Percentiles rank a stretch among this genome's conserved stretches.
Conservation (phyloP, 2,797 vertebrate genomes). For the Borostomias antarcticus region DNA sequence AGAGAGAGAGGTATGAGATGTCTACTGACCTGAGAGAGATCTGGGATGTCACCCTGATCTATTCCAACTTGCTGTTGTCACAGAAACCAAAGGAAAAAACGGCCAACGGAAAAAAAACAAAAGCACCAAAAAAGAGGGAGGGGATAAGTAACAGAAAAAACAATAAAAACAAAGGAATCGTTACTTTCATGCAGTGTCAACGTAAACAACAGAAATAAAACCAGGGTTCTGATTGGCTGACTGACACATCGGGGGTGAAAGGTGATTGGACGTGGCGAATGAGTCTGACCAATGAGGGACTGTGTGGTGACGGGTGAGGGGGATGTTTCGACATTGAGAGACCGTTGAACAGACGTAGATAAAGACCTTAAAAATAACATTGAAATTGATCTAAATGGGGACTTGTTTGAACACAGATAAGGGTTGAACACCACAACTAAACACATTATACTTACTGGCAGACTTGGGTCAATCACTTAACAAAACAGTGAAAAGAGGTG, state of each 20-base stretch:
- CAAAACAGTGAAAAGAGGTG: too few relatives aligned
- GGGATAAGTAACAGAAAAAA: slow-evolving; percentile 44
- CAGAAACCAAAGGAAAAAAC: slow-evolving; percentile 57
- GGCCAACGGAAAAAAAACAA: slow-evolving; percentile 28
- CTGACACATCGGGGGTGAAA: slow-evolving; percentile 8
- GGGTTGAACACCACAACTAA: slow-evolving; percentile 18
- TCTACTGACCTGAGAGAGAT: slow-evolving; percentile 97
- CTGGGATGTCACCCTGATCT: slow-evolving; percentile 94
- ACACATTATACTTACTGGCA: not conserved
- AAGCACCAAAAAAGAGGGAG: slow-evolving; percentile 26
- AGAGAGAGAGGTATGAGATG: slow-evolving; percentile 73
- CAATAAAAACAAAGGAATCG: slow-evolving; percentile 59
- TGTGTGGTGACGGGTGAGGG: slow-evolving; percentile 33
- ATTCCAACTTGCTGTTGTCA: slow-evolving; percentile 96
- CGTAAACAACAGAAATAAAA: slow-evolving; percentile 68
- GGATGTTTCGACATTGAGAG: slow-evolving; percentile 25
- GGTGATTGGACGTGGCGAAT: slow-evolving; percentile 53
- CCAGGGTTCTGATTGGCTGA: slow-evolving; percentile 33
- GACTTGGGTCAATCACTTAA: not conserved
- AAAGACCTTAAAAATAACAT: not conserved
- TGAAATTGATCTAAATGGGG: slow-evolving; percentile 14
- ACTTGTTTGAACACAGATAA: slow-evolving; percentile 14
- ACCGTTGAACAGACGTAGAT: not conserved
- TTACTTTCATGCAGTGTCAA: slow-evolving; percentile 80
- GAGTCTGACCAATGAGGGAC: slow-evolving; percentile 53